Evolutionary conservation across 2,113 vertebrate species (phyloP), one percentile per base, ranked within the genome.

Genomic region (Castor canadensis): DNA sequence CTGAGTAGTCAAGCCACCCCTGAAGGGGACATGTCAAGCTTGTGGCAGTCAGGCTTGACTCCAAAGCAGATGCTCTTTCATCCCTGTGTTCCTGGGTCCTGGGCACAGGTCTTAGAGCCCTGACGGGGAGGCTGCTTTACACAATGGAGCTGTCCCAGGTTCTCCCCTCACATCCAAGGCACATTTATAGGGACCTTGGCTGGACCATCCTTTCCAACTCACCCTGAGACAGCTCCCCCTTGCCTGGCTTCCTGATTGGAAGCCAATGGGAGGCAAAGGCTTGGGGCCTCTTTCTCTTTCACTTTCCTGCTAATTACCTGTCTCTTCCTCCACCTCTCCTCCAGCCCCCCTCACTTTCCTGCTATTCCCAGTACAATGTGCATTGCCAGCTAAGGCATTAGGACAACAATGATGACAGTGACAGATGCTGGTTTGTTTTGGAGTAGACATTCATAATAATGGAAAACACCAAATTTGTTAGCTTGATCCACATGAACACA

Each of bases 391-490:
- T 3, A 16, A 54, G 54, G 15, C 38, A 8, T 75, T 35, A 40
- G 38, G 43, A 40, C 19, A 35, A 1, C 0, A 12, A 12, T 16
- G 38, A 40, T 9, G 20, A 60, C 17, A 38, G 8, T 47, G 26
- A 62, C 49, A 11, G 45, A 12, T 40, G 83, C 40, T 22, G 6
- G 30, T 43, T 90, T 66, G 60, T 80, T 89, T 82, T 58, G 30
- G 43, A 87, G 90, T 13, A 94, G 87, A 76, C n/a, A 20, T 52
- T 67, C 45, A 7, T 58, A 69, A 60, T 45, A 8, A 35, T 56
- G 56, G 73, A 75, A 82, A 85, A 69, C 58, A 73, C 38, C 60
- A 83, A 24, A 45, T 73, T 88, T 90, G 19, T 72, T 95, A 83
- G 54, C 40, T 60, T 40, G 47, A 71, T 28, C 73, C 35, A 69